Evolutionary conservation across 2,888 invertebrate genomes (phyloP), one percentile per base, ranked within the genome.

Genomic region (Pheosia tremula): DNA sequence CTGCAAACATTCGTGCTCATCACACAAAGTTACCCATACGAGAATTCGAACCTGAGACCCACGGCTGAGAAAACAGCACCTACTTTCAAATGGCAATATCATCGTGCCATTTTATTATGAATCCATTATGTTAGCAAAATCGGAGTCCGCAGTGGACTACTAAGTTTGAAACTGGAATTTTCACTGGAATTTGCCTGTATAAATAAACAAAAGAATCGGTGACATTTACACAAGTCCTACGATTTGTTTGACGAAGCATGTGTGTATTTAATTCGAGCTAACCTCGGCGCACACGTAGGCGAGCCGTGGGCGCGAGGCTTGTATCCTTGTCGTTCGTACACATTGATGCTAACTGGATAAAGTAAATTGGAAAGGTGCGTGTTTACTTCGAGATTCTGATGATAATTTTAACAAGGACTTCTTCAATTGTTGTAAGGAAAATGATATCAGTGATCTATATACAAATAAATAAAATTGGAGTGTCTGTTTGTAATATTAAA

Each of bases 251-350:
- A 61, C 10, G 53, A 56, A 64, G 56, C 60, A 11, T 61, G 45
- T 56, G 45, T 56, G 45, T 61, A 62, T 67, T 69, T 57, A 66
- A 62, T 56, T 58, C 62, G 57, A 57, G 57, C 58, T 47, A 66
- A 64, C 77, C 72, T 75, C 64, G 77, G 54, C 3, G 39, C 36
- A 38, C 60, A 73, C 63, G 75, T 77, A 70, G 73, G 76, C 65
- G 72, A 56, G n/a, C 52, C 64, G 76, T 76, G 77, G 76, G 76
- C 62, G 73, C 75, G 69, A 74, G 71, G 71, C 67, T 72, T 71
- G 71, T 72, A 58, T 70, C 55, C 63, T 62, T 43, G 57, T 59
- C 62, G 63, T 75, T 59, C 66, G 62, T 75, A 72, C 70, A 60
- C 68, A 61, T 64, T 56, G 64, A 60, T 71, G 56, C 6, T 13